Percentiles rank a stretch among this genome's conserved stretches.
phyloP scores from a whole-genome alignment of 2,888 invertebrate species.

The Cryptocephalus moraei region DNA sequence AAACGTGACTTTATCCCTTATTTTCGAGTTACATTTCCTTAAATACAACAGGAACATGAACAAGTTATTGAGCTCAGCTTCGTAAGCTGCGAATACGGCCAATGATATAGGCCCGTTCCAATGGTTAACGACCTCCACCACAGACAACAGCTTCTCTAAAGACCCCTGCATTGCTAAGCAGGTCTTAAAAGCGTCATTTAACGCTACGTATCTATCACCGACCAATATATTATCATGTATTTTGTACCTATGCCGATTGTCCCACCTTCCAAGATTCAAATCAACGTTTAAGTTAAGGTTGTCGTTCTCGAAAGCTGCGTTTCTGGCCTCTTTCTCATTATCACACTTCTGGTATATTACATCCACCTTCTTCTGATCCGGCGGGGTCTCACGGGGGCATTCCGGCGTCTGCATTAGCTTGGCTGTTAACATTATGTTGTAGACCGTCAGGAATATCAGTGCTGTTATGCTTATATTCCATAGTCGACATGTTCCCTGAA shows the following conservation, averaged over 20 bases:
- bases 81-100: conserved; percentile 68
- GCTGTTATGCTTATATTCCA: conserved; percentile 60
- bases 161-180: conserved; percentile 82
- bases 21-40: conserved; percentile 60
- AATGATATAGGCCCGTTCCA: conserved; percentile 83
- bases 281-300: conserved; percentile 48
- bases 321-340: conserved; percentile 6
- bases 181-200: conserved; percentile 44
- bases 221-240: conserved; percentile 63
- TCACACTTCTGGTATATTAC: conserved; percentile 17
- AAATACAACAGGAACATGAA: conserved; percentile 68
- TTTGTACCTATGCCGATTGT: conserved; percentile 56
- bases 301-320: neutral
- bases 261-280: conserved; percentile 63
- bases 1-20: conserved; percentile 63
- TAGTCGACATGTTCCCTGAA: conserved; percentile 46
- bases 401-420: conserved; percentile 41
- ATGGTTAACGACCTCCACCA: conserved; percentile 66
- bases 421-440: conserved; percentile 50
- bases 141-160: conserved; percentile 66
- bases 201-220: conserved; percentile 53
- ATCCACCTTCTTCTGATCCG: conserved; percentile 14
- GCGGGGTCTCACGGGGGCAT: conserved; percentile 6
- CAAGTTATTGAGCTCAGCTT: conserved; percentile 63
- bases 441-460: conserved; percentile 54